phyloP scores from a whole-genome alignment of 2,113 vertebrate species.

The Epinephelus lanceolatus region DNA sequence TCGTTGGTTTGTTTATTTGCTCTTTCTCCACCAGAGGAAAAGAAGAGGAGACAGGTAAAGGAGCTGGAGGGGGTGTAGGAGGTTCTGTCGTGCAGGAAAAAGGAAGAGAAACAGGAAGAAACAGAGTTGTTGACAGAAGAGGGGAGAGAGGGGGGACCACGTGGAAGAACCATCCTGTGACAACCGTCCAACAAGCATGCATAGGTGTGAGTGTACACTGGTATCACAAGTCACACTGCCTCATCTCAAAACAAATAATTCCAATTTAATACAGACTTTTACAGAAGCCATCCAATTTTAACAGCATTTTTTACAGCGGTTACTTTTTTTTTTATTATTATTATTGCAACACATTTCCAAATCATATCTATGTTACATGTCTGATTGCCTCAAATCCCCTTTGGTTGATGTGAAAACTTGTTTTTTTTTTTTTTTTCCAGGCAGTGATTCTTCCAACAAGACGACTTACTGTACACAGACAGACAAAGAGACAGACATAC shows the following conservation, averaged over 20 bases:
- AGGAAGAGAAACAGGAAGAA: conserved; percentile 54
- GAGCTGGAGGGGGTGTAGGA: conserved; percentile 52
- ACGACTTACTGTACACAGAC: conserved; percentile 70
- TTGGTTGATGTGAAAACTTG: conserved; percentile 65
- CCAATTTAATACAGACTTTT: conserved; percentile 68
- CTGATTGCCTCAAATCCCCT: conserved; percentile 65
- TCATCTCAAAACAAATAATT: conserved; percentile 54
- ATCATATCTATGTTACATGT: conserved; percentile 62
- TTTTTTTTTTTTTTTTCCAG: conserved; percentile 56
- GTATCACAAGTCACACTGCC: conserved; percentile 62
- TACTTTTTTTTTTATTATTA: conserved; percentile 34
- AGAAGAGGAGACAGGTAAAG: conserved; percentile 66
- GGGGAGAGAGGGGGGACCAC: conserved; percentile 44
- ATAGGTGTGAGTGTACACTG: conserved; percentile 79
- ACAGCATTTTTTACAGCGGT: conserved; percentile 70
- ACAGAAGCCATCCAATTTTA: conserved; percentile 61
- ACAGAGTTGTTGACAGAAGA: conserved; percentile 49
- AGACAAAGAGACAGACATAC: conserved; percentile 72
- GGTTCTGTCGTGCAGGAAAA: conserved; percentile 77
- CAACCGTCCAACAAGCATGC: conserved; percentile 82
- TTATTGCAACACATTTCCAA: conserved; percentile 65
- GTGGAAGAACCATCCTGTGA: conserved; percentile 79
- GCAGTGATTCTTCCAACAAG: conserved; percentile 81
- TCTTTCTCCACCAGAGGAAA: conserved; percentile 78
- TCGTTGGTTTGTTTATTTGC: conserved; percentile 84